phyloP scores from a whole-genome alignment of 2,113 vertebrate genomes.

The Pantherophis guttatus region DNA sequence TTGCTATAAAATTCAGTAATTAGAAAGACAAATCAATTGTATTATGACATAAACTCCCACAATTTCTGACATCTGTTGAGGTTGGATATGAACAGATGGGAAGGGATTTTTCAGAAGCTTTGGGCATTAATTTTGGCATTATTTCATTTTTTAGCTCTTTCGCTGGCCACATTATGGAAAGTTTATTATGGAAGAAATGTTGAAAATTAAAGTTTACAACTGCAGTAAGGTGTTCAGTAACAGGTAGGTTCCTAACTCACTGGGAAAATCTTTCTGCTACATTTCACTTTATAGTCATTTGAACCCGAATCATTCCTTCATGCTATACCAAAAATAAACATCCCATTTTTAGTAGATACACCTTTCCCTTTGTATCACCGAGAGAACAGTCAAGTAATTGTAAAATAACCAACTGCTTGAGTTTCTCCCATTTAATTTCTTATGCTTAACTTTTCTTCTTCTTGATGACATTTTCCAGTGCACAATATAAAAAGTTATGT shows the following conservation, averaged over 20 bases:
- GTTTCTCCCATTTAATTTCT: neutral
- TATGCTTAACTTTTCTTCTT: neutral
- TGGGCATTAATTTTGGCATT: neutral
- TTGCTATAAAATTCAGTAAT: neutral
- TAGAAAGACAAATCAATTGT: neutral
- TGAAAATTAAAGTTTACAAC: constrained; percentile 85
- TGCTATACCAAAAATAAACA: neutral
- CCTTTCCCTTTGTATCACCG: neutral
- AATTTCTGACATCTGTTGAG: neutral
- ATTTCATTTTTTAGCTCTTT: constrained; percentile 74
- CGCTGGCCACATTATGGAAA: constrained; percentile 88
- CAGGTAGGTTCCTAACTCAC: constrained; percentile 69
- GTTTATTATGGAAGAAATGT: constrained; percentile 71
- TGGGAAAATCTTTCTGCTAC: neutral
- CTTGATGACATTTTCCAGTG: neutral
- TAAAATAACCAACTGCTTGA: neutral
- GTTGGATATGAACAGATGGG: neutral
- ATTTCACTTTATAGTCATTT: neutral
- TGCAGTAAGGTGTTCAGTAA: constrained; percentile 87
- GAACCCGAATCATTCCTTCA: neutral
- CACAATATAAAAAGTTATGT: neutral
- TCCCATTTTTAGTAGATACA: neutral
- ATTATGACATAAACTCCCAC: neutral
- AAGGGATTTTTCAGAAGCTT: neutral
- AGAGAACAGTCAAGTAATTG: neutral